Evolutionary conservation across 37 sponge, comb jelly and placozoan species (phyloP).

Genomic region (Eunapius fragilis): DNA sequence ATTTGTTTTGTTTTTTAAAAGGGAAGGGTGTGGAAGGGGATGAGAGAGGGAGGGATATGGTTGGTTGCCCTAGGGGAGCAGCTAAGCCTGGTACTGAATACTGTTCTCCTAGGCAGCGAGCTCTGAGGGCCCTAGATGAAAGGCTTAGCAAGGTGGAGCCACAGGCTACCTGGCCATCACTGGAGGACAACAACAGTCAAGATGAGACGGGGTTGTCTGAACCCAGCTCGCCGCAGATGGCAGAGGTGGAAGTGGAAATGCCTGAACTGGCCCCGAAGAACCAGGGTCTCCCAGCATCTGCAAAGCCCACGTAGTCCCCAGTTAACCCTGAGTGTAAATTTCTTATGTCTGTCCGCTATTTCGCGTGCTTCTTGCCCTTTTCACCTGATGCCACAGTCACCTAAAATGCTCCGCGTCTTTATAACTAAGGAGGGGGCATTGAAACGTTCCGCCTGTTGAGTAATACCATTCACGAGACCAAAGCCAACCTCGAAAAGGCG

Average conservation of each 20-base stretch:
- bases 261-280: neutral
- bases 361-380: neutral
- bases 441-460: too few species aligned
- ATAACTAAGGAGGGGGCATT: too few species aligned
- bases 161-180: conserved; percentile 67
- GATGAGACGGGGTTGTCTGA: conserved; percentile 4
- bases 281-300: neutral
- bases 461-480: neutral
- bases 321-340: neutral
- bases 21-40: too few species aligned
- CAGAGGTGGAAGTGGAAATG: neutral
- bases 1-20: too few species aligned
- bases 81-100: too few species aligned
- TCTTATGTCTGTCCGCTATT: neutral
- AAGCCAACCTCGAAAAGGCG: neutral
- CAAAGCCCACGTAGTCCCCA: neutral
- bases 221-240: neutral
- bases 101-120: conserved; percentile 58
- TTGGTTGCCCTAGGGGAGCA: too few species aligned
- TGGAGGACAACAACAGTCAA: conserved; percentile 62
- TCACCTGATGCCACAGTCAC: neutral
- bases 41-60: too few species aligned
- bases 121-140: conserved; percentile 80
- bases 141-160: conserved; percentile 50
- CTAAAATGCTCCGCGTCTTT: too few species aligned